These are phyloP conservation scores for Drosophila siamana DNA, from an alignment of 2,888 invertebrate genomes.

Conservation along the genomic window DNA sequence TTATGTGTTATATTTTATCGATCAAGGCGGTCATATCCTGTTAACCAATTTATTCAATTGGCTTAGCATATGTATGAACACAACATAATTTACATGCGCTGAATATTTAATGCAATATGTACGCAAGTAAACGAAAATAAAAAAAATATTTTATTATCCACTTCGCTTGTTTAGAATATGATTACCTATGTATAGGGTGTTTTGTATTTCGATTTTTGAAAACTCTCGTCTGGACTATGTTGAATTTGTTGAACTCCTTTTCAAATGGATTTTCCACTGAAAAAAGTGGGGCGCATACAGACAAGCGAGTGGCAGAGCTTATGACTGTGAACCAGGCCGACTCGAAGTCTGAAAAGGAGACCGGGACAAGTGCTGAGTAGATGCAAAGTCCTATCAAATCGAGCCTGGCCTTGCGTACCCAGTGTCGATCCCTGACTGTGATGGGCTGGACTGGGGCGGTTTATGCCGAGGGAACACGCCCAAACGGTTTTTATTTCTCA, in stretches of 20 bases:
- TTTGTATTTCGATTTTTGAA: too few relatives aligned
- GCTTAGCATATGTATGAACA: too few relatives aligned
- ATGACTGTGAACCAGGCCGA: background rate
- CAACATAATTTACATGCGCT: too few relatives aligned
- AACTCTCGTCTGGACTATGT: background rate
- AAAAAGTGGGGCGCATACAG: too few relatives aligned
- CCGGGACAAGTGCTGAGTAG: background rate
- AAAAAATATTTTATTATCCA: too few relatives aligned
- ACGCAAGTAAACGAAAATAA: too few relatives aligned
- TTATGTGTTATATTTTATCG: too few relatives aligned
- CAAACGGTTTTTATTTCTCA: slow-evolving; percentile 76
- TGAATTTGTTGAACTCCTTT: background rate
- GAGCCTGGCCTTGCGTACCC: slow-evolving; percentile 27
- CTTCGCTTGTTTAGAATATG: too few relatives aligned
- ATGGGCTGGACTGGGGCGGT: slow-evolving; percentile 29
- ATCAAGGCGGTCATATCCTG: too few relatives aligned
- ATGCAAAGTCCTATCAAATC: slow-evolving; percentile 57
- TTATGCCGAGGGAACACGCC: slow-evolving; percentile 62
- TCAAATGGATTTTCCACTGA: background rate
- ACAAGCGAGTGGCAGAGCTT: background rate
- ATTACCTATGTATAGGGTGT: too few relatives aligned
- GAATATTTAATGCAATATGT: too few relatives aligned
- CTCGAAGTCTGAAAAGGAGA: background rate
- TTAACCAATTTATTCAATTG: too few relatives aligned
- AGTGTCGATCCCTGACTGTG: slow-evolving; percentile 30